Evolutionary conservation across 37 sponge, comb jelly and placozoan species (phyloP).

Genomic region (Ephydatia muelleri): DNA sequence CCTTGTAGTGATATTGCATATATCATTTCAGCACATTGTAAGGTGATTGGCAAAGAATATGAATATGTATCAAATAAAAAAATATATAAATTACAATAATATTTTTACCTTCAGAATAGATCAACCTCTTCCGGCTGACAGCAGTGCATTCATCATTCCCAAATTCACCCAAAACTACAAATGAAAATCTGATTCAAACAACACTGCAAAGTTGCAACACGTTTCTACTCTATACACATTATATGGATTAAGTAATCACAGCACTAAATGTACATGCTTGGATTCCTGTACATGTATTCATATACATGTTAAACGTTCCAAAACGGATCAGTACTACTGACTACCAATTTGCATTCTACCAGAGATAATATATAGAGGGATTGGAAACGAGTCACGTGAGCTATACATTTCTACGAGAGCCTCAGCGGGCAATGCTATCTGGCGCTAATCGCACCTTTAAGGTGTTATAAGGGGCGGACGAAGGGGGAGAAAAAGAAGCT

Average conservation of each 20-base stretch:
- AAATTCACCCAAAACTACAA: neutral
- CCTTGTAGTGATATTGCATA: neutral
- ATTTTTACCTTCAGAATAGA: neutral
- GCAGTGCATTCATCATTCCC: neutral
- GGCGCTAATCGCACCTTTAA: too few relatives aligned
- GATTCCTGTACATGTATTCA: slow-evolving; percentile 1
- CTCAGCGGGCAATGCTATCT: too few relatives aligned
- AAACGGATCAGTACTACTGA: neutral
- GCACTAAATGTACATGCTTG: neutral
- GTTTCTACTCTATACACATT: neutral
- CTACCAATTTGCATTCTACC: neutral
- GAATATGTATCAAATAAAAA: neutral
- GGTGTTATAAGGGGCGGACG: too few relatives aligned
- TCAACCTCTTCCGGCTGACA: neutral
- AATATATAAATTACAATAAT: too few relatives aligned
- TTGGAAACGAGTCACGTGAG: too few relatives aligned
- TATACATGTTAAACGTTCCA: neutral
- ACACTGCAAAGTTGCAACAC: neutral
- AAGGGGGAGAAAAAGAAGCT: too few relatives aligned
- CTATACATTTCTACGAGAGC: too few relatives aligned
- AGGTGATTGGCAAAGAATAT: neutral
- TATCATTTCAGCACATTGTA: neutral
- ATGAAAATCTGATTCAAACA: neutral
- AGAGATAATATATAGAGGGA: too few relatives aligned
- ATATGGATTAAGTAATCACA: neutral